Percentiles rank a stretch among this genome's conserved stretches.
Conservation (phyloP, 2,797 vertebrate genomes). For the Lacerta viridis region DNA sequence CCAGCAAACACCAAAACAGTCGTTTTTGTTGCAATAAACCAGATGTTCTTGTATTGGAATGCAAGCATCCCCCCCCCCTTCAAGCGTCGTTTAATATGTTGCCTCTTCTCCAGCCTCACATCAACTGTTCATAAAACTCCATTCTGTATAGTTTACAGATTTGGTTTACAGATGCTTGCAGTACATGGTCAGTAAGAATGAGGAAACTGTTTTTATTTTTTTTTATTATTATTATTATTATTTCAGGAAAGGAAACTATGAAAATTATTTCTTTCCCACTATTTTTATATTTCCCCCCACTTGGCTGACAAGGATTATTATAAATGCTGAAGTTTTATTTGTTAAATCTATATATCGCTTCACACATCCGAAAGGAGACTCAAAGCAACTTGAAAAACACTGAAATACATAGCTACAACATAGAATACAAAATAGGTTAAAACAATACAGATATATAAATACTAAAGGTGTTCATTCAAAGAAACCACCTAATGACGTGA, state of each 20-base stretch:
- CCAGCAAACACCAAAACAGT: conserved; percentile 75
- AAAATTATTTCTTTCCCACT: conserved; percentile 52
- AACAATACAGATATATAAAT: no score
- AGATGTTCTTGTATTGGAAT: conserved; percentile 74
- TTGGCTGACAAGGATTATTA: conserved; percentile 24
- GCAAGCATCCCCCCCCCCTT: conserved; percentile 60
- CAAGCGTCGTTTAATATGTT: conserved; percentile 67
- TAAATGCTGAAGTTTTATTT: background rate
- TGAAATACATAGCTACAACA: no score
- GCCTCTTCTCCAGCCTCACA: conserved; percentile 74
- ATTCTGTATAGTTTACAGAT: conserved; percentile 69
- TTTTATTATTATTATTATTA: conserved; percentile 15
- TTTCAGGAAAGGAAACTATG: conserved; percentile 48
- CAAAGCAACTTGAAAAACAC: no score
- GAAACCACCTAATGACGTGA: no score
- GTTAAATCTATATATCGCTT: no score
- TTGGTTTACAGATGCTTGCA: conserved; percentile 59
- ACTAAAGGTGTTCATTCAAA: no score
- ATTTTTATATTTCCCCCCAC: background rate
- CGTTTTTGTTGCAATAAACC: conserved; percentile 78
- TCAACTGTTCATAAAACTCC: conserved; percentile 75
- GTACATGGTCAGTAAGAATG: conserved; percentile 39
- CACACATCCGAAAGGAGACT: no score
- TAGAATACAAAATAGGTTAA: no score
- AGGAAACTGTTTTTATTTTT: conserved; percentile 38